phyloP scores from a whole-genome alignment of 2,888 invertebrate species.

The Petrolisthes cinctipes region DNA sequence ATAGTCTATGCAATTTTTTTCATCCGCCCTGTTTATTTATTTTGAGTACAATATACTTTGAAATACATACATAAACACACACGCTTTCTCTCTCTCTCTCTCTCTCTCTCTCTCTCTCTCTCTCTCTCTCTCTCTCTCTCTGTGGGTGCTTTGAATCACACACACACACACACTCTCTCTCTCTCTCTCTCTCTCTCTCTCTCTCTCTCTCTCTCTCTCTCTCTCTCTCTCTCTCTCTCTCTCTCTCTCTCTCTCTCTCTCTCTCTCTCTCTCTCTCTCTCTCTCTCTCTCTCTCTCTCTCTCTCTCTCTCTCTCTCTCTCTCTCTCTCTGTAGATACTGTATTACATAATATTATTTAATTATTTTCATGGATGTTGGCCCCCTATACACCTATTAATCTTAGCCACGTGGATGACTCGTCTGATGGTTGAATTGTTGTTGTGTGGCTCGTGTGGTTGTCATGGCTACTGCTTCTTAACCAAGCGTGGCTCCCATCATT shows the following conservation, averaged over 20 bases:
- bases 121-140: constrained; percentile 6
- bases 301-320: not conserved
- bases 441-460: no score
- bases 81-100: constrained; percentile 1
- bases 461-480: no score
- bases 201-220: not conserved
- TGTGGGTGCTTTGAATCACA: not conserved
- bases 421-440: no score
- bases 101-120: constrained; percentile 3
- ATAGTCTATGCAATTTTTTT: not conserved
- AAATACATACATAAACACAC: not conserved
- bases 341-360: no score
- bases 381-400: no score
- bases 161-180: not conserved
- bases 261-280: not conserved
- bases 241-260: not conserved
- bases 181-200: not conserved
- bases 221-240: not conserved
- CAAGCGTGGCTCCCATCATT: no score
- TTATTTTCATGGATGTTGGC: no score
- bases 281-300: not conserved
- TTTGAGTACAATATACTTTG: not conserved
- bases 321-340: not conserved
- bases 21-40: not conserved
- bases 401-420: no score